Evolutionary conservation across 2,797 vertebrate species (phyloP).

Genomic region (Hirundo rustica): DNA sequence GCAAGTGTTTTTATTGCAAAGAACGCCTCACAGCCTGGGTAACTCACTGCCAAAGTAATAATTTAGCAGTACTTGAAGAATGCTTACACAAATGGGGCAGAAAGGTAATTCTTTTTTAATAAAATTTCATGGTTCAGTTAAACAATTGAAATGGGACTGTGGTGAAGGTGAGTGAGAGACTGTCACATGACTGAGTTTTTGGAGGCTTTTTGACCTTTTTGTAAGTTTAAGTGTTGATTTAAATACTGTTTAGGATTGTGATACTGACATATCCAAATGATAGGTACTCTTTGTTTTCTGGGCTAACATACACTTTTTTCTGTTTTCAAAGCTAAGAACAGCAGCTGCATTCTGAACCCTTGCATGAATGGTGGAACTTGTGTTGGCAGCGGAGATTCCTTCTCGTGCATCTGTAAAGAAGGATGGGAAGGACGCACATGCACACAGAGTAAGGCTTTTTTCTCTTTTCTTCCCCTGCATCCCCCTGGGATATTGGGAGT

Average conservation of each 20-base stretch:
- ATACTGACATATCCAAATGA: neutral
- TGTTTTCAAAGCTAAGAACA: constrained; percentile 84
- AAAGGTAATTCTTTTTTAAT: neutral
- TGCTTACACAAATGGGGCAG: neutral
- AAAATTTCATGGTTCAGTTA: neutral
- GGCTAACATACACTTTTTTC: neutral
- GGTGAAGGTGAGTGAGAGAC: neutral
- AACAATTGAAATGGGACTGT: neutral
- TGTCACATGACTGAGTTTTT: neutral
- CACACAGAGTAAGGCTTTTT: constrained; percentile 83
- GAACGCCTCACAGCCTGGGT: fast-evolving
- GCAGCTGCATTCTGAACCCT: constrained; percentile 89
- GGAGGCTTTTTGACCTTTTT: neutral
- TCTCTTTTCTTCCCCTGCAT: neutral
- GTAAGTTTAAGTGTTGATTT: neutral
- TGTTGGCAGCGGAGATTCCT: constrained; percentile 87
- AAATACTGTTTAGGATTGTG: neutral
- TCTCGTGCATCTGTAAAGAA: constrained; percentile 95
- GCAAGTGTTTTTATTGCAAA: neutral
- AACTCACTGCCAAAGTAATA: neutral
- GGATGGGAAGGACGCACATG: constrained; percentile 94
- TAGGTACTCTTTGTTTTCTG: neutral
- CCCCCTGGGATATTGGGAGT: constrained; percentile 27
- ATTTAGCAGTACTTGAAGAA: neutral
- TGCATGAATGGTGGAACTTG: constrained; percentile 94